Conservation (phyloP, 2,797 vertebrate genomes). For the Leptatherina wallacei region DNA sequence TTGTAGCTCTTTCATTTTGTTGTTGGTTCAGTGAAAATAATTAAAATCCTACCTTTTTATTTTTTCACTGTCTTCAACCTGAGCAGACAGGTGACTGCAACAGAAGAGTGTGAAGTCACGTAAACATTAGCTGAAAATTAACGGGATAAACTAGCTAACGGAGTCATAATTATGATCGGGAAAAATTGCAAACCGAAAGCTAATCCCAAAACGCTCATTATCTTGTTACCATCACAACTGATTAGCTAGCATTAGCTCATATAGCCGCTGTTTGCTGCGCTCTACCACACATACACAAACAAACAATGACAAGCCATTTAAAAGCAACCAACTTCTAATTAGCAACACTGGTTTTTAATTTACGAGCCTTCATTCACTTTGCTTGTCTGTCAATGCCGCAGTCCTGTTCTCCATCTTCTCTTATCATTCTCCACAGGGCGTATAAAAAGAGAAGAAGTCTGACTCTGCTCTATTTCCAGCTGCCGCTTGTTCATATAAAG, state of each 20-base stretch:
- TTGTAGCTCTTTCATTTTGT: neutral
- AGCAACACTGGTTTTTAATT: neutral
- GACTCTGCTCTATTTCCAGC: conserved; percentile 23
- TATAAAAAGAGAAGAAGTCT: conserved; percentile 1
- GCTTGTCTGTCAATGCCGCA: conserved; percentile 20
- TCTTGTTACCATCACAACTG: conserved; percentile 23
- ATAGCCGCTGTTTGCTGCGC: neutral
- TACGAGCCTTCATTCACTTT: conserved; percentile 42
- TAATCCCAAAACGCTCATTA: conserved; percentile 1
- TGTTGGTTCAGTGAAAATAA: neutral
- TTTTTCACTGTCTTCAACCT: conserved; percentile 2
- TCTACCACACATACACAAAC: neutral
- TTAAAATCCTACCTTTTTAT: conserved; percentile 31
- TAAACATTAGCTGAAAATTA: neutral
- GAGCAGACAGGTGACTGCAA: conserved; percentile 37
- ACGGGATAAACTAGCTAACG: neutral
- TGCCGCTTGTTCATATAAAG: accelerated
- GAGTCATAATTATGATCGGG: neutral
- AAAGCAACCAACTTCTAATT: neutral
- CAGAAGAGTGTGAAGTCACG: neutral
- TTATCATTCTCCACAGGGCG: conserved; percentile 15
- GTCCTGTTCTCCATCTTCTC: conserved; percentile 47
- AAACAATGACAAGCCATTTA: neutral
- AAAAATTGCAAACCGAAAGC: neutral
- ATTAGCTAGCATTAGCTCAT: conserved; percentile 43